Percentiles rank a stretch among this genome's conserved stretches.
phyloP scores from a whole-genome alignment of 2,888 invertebrate species.

The Osmoderma eremita region DNA sequence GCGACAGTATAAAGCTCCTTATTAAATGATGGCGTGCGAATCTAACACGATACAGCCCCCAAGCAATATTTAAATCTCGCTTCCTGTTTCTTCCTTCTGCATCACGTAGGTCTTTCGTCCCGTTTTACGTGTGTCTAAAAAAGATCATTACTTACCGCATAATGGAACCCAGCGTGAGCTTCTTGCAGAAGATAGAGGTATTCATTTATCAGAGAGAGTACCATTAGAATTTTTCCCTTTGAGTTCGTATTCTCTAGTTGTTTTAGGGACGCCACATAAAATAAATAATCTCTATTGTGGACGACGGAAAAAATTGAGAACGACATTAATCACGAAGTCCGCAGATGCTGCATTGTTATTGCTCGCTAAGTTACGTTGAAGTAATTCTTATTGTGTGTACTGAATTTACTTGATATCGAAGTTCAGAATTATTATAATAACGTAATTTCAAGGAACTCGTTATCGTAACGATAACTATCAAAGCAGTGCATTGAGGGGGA shows the following conservation, averaged over 20 bases:
- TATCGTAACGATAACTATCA: no score
- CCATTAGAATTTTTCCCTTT: slow-evolving; percentile 39
- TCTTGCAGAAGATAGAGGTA: slow-evolving; percentile 47
- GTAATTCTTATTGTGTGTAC: no score
- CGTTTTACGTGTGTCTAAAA: slow-evolving; percentile 39
- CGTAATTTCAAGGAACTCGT: no score
- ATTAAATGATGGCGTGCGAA: no score
- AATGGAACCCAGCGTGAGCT: slow-evolving; percentile 47
- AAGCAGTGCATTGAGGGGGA: no score
- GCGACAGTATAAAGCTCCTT: no score
- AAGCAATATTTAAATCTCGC: slow-evolving; percentile 35
- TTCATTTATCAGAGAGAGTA: slow-evolving; percentile 46
- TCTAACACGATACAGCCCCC: background rate
- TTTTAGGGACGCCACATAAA: slow-evolving; percentile 15
- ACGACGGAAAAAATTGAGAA: no score
- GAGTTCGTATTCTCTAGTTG: slow-evolving; percentile 30
- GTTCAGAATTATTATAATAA: no score
- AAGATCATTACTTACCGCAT: slow-evolving; percentile 48
- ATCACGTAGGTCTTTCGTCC: slow-evolving; percentile 25
- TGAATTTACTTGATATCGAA: no score
- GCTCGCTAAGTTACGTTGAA: no score
- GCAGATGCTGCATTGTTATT: no score
- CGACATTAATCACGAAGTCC: no score
- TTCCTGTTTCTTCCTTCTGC: slow-evolving; percentile 22
- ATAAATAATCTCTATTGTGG: slow-evolving; percentile 27